Base-by-base conservation (phyloP, 2,888 invertebrate species). In the Hylaea fasciaria region DNA sequence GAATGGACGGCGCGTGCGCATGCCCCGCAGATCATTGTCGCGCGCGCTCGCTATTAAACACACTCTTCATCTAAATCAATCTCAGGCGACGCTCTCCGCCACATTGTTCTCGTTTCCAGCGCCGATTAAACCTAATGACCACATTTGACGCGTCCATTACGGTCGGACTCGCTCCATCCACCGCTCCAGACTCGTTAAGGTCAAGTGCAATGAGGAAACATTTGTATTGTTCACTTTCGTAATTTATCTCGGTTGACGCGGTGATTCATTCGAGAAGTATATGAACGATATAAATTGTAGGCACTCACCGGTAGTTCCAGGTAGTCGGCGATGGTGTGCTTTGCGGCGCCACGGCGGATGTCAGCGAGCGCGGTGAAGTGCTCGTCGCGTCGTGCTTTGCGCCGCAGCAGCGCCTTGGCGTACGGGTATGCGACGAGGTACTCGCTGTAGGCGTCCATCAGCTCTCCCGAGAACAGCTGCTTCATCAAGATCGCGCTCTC, bases 281-380 rank as follows among this genome's bases (percentile, higher is more conserved):
- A 59, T 57, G 57, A 57, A 56, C 51, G 53, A 59, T 35, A 53
- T 56, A 41, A 39, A 43, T 54, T 60, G 56, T 59, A 60, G 55
- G 68, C 68, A 94, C 95, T 94, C 82, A 95, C 95, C 94, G 95
- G 95, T 83, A 95, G 83, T 81, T 94, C 94, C 67, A 95, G 93
- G 70, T 95, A 93, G 66, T 94, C 93, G 48, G 93, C 92, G 53
- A 95, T 93, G 58, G 94, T 93, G 81, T 94, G 91, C 77, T 93
- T 94, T 59, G 95, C 95, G 51, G 95, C 94, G 49, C 95, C 95
- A 73, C 94, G 93, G 62, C 94, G 91, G 72, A 95, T 93, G 78
- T 94, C 94, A 67, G 95, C 94, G 65, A 95, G 93, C 66, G 95
- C 94, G 70, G 93, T 91, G 78, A 95, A 94, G 77, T 95, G 94